Conservation (phyloP, 2,113 vertebrate genomes). For the Tapirus terrestris region DNA sequence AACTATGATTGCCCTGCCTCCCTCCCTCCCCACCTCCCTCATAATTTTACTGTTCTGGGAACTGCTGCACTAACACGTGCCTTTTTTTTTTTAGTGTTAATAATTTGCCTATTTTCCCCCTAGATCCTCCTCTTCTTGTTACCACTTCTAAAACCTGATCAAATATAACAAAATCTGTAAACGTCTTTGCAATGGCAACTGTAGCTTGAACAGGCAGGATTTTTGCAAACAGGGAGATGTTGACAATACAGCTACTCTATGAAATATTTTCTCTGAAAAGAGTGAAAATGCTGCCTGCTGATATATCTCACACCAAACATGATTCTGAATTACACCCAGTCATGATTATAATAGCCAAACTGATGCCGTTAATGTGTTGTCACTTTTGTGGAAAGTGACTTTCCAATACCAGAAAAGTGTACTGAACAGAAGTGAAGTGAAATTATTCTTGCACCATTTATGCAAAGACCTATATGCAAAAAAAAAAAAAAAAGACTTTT, state of each 20-base stretch:
- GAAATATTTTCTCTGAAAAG: constrained; percentile 45
- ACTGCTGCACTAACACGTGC: neutral
- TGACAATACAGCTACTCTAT: neutral
- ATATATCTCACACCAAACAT: neutral
- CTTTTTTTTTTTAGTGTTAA: neutral
- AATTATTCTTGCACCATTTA: constrained; percentile 11
- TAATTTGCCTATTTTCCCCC: neutral
- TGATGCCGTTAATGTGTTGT: neutral
- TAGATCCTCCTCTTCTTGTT: neutral
- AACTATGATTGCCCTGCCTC: neutral
- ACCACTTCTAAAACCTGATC: neutral
- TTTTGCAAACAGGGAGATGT: constrained; percentile 13
- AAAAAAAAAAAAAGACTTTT: neutral
- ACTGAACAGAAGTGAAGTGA: neutral
- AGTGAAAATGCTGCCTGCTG: constrained; percentile 40
- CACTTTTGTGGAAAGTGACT: constrained; percentile 13
- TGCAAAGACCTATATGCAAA: neutral
- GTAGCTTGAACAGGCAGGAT: neutral
- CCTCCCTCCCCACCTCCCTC: neutral
- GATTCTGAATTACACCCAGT: neutral
- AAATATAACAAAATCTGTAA: constrained; percentile 12
- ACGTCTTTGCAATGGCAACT: neutral
- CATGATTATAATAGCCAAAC: neutral
- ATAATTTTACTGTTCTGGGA: neutral
- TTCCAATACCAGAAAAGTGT: neutral